Evolutionary conservation across 2,113 vertebrate species (phyloP).

Genomic region (Ammodytes marinus): DNA sequence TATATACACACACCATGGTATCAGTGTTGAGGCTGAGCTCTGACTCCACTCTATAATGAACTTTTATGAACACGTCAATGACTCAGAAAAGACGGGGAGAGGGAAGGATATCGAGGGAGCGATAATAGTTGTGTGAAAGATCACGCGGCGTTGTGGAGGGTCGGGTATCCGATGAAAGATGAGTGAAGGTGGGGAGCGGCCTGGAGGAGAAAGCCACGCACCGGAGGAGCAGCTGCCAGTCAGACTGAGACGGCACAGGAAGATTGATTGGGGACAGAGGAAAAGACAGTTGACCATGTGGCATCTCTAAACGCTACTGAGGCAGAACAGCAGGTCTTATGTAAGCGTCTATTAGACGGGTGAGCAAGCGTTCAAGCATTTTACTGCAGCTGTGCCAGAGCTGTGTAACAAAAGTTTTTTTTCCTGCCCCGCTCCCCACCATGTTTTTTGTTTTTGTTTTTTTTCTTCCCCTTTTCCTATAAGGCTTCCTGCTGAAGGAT

Average conservation of each 20-base stretch:
- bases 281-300: conserved; percentile 45
- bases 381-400: conserved; percentile 51
- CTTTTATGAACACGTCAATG: neutral
- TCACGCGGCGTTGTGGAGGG: conserved; percentile 10
- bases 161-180: conserved; percentile 10
- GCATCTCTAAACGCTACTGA: conserved; percentile 55
- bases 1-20: neutral
- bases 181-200: conserved; percentile 28
- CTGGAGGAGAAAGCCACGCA: conserved; percentile 3
- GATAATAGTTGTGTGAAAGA: conserved; percentile 7
- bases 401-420: conserved; percentile 61
- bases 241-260: conserved; percentile 53
- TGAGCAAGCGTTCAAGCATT: conserved; percentile 69
- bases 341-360: conserved; percentile 70
- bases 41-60: neutral
- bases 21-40: neutral
- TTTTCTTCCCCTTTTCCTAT: neutral
- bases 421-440: conserved; percentile 10
- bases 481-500: neutral
- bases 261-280: conserved; percentile 30
- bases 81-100: neutral
- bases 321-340: conserved; percentile 68
- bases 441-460: conserved; percentile 29
- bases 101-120: neutral
- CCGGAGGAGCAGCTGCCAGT: conserved; percentile 60